phyloP scores from a whole-genome alignment of 2,888 invertebrate species.

The Steinernema hermaphroditum region DNA sequence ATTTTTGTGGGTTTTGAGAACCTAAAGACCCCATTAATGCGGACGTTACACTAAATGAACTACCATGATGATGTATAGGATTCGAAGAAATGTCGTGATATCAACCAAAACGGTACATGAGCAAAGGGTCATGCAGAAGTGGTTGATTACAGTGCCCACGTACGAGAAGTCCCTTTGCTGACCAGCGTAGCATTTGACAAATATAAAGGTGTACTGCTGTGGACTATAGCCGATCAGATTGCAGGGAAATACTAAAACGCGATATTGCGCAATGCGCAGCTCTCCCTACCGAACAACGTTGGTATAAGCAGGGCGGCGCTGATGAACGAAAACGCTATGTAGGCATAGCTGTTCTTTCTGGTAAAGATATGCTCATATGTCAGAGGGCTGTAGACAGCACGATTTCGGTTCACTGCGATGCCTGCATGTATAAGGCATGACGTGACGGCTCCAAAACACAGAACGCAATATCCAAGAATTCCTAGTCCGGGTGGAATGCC shows the following conservation, averaged over 20 bases:
- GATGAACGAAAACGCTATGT: too few relatives aligned
- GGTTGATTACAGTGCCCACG: background rate
- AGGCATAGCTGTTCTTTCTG: too few relatives aligned
- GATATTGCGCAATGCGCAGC: too few relatives aligned
- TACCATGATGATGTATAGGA: background rate
- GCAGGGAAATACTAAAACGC: slow-evolving; percentile 10
- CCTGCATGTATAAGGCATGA: background rate
- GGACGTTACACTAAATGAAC: background rate
- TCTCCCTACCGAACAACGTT: too few relatives aligned
- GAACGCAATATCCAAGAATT: background rate
- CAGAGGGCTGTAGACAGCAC: background rate
- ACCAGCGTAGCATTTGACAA: background rate
- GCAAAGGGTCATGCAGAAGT: background rate
- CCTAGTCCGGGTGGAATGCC: background rate
- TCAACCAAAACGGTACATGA: background rate
- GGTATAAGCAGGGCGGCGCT: too few relatives aligned
- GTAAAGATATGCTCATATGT: background rate
- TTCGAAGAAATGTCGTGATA: background rate
- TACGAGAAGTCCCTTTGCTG: background rate
- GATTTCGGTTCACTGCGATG: background rate
- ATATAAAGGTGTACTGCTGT: background rate
- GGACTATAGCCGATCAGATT: slow-evolving; percentile 14
- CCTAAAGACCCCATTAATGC: background rate
- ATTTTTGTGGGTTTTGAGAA: background rate
- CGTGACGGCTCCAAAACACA: background rate